Conservation (phyloP, 1,140 invertebrate species). For the Drosophila persimilis region DNA sequence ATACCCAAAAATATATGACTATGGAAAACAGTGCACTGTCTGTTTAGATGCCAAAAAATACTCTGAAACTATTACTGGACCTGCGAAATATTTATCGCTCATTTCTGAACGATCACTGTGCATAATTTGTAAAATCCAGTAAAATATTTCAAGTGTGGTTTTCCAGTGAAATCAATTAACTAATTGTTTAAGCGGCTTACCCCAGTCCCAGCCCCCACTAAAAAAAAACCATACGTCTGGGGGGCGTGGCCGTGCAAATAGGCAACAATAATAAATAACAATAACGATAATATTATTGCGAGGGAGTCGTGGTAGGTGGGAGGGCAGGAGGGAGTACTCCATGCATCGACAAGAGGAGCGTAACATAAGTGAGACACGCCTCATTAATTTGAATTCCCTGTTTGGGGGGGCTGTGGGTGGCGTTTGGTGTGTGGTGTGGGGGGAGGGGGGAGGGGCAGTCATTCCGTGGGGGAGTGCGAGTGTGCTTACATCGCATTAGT, state of each 20-base stretch:
- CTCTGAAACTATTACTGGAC: no score
- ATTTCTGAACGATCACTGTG: no score
- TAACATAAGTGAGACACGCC: constrained; percentile 67
- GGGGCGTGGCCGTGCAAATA: constrained; percentile 32
- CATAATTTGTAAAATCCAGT: no score
- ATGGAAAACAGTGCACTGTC: constrained; percentile 1
- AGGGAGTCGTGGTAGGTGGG: neutral
- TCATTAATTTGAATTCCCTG: constrained; percentile 67
- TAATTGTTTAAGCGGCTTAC: constrained; percentile 72
- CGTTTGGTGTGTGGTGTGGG: neutral
- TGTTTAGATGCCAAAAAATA: no score
- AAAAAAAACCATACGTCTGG: constrained; percentile 27
- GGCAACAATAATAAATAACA: constrained; percentile 43
- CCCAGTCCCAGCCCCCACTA: neutral
- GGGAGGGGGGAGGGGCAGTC: neutral
- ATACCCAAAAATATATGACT: constrained; percentile 14
- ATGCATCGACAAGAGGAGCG: constrained; percentile 42
- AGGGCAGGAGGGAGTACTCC: no score
- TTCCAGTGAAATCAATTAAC: constrained; percentile 58
- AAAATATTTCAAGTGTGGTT: constrained; percentile 25
- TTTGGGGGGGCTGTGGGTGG: neutral
- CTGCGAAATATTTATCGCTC: no score
- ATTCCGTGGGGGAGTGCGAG: neutral
- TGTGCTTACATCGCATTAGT: constrained; percentile 32
- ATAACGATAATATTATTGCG: constrained; percentile 50